A percentile compares a stretch with the other conserved stretches of the same genome.
These are phyloP conservation scores for Triplophysa rosa DNA, from an alignment of 2,113 vertebrate genomes.

Conservation along the genomic window DNA sequence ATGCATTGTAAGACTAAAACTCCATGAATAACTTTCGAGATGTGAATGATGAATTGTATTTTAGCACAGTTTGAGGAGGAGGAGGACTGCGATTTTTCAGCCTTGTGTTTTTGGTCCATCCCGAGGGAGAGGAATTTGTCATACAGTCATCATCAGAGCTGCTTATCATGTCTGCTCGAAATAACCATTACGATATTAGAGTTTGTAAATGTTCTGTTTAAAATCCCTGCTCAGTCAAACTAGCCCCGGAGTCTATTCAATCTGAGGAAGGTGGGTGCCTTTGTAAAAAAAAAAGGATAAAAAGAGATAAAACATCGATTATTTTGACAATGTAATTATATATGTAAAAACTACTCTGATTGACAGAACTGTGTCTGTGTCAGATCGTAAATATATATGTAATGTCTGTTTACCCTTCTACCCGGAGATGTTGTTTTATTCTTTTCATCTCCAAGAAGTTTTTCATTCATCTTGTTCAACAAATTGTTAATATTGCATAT, in stretches of 20 bases:
- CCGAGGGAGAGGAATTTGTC: conserved; percentile 30
- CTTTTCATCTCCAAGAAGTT: neutral
- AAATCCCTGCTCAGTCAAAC: conserved; percentile 6
- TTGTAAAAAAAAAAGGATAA: neutral
- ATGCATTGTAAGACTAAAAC: neutral
- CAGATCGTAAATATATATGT: neutral
- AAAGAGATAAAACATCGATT: neutral
- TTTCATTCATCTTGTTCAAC: neutral
- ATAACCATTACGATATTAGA: conserved; percentile 11
- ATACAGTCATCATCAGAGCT: conserved; percentile 26
- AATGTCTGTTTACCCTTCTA: neutral
- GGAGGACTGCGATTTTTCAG: conserved; percentile 12
- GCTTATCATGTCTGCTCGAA: neutral
- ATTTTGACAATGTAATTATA: conserved; percentile 11
- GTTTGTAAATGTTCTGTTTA: conserved; percentile 17
- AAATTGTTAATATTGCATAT: neutral
- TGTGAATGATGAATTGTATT: conserved; percentile 28
- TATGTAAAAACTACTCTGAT: neutral
- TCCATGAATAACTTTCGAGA: conserved; percentile 9
- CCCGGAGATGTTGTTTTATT: neutral
- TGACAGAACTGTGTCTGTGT: neutral
- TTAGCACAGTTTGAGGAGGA: neutral
- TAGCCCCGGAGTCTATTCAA: neutral
- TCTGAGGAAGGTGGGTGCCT: conserved; percentile 10
- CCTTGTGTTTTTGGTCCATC: conserved; percentile 22